A percentile compares a stretch with the other conserved stretches of the same genome.
Evolutionary conservation across 2,797 vertebrate species (phyloP).

Genomic region (Rhinichthys osculus): DNA sequence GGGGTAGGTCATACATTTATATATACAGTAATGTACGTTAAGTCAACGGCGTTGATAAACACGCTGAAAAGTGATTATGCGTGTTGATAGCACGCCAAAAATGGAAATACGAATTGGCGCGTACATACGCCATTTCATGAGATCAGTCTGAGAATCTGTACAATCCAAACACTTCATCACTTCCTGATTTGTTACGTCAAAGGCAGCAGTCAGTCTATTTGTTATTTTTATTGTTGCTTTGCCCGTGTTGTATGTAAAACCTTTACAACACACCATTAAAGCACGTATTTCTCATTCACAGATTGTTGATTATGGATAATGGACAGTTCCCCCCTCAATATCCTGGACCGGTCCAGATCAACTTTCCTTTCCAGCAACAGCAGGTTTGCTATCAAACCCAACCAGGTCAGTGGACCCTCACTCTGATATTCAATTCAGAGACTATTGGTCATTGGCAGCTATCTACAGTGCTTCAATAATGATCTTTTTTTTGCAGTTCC

Average conservation of each 20-base stretch:
- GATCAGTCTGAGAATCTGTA: not conserved
- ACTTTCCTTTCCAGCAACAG: not conserved
- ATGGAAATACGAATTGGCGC: no score
- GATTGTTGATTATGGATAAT: conserved; percentile 8
- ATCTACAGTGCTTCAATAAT: not conserved
- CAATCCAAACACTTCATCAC: not conserved
- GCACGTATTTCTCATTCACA: not conserved
- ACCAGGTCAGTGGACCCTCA: not conserved
- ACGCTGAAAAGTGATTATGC: no score
- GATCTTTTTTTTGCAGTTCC: not conserved
- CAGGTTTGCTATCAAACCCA: not conserved
- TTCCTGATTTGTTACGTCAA: not conserved
- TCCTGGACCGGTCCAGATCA: not conserved
- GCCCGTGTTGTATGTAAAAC: not conserved
- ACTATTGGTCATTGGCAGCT: not conserved
- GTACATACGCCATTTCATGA: no score
- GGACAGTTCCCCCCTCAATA: not conserved
- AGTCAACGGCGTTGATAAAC: no score
- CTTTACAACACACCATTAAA: not conserved
- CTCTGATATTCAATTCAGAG: not conserved
- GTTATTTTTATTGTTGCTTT: not conserved
- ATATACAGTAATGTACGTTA: no score
- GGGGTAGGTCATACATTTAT: no score
- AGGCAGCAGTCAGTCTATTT: not conserved
- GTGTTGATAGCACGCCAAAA: no score